Percentiles rank a stretch among this genome's conserved stretches.
These are phyloP conservation scores for Cotesia congregata DNA, from an alignment of 2,888 invertebrate species.

Conservation along the genomic window DNA sequence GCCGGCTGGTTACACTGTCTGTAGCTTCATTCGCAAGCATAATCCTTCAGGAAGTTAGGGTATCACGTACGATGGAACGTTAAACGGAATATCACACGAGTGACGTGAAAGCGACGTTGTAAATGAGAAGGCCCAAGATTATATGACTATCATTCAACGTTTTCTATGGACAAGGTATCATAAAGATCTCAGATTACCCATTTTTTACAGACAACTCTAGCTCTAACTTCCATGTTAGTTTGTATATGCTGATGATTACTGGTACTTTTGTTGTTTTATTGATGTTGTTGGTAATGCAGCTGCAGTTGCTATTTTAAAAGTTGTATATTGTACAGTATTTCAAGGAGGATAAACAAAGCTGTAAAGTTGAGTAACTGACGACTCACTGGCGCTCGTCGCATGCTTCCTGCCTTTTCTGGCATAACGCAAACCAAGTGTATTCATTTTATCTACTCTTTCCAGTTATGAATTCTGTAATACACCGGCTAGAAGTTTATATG, in stretches of 20 bases:
- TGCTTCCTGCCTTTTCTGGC: neutral
- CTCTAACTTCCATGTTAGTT: neutral
- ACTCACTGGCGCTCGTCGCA: neutral
- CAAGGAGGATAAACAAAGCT: conserved; percentile 1
- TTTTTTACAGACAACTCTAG: neutral
- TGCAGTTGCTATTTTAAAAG: neutral
- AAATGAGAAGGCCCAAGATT: neutral
- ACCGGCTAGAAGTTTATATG: conserved; percentile 13
- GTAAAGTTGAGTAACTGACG: neutral
- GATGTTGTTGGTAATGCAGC: too few relatives aligned
- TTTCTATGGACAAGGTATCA: neutral
- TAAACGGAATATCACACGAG: conserved; percentile 55
- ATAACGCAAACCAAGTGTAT: neutral
- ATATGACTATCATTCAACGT: neutral
- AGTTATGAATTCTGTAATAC: conserved; percentile 17
- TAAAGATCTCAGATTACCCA: neutral
- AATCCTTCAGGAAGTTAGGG: conserved; percentile 58
- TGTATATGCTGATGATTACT: neutral
- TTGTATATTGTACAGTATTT: neutral
- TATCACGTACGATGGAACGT: conserved; percentile 59
- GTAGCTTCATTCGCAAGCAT: conserved; percentile 33
- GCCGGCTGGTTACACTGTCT: conserved; percentile 15
- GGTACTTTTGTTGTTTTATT: neutral
- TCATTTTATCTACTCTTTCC: conserved; percentile 7
- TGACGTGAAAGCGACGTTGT: neutral